A percentile compares a stretch with the other conserved stretches of the same genome.
These are phyloP conservation scores for Leptogaster cylindrica DNA, from an alignment of 2,888 invertebrate species.

Conservation along the genomic window DNA sequence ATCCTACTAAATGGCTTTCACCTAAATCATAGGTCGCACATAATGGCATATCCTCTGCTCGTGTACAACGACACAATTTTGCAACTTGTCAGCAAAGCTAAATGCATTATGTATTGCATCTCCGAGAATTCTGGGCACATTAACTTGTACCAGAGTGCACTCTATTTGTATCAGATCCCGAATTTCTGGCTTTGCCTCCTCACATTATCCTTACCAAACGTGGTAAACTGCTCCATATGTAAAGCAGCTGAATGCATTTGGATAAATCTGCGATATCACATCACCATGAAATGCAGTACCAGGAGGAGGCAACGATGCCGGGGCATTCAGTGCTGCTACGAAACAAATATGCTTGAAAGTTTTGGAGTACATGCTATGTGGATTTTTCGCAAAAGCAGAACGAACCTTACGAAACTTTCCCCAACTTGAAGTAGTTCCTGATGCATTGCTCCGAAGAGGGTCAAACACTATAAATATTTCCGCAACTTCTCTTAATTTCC, in stretches of 20 bases:
- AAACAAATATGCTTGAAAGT: neutral
- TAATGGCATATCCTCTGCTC: too few relatives aligned
- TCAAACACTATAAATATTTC: slow-evolving; percentile 19
- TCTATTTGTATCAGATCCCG: slow-evolving; percentile 12
- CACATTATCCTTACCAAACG: slow-evolving; percentile 4
- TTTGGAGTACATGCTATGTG: neutral
- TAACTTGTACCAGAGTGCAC: neutral
- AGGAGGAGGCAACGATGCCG: neutral
- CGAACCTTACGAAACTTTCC: neutral
- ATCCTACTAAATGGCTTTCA: too few relatives aligned
- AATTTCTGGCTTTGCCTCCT: neutral
- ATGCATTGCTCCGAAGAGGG: slow-evolving; percentile 5
- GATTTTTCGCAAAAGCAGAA: too few relatives aligned
- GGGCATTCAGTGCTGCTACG: neutral
- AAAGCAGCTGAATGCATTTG: slow-evolving; percentile 23
- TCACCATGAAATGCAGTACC: slow-evolving; percentile 3
- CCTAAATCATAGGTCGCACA: too few relatives aligned
- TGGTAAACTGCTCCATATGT: slow-evolving; percentile 12
- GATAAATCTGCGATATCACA: slow-evolving; percentile 18
- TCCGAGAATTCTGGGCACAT: slow-evolving; percentile 13
- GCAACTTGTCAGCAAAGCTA: slow-evolving; percentile 3
- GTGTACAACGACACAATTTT: neutral
- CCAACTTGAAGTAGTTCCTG: neutral
- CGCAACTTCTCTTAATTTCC: neutral
- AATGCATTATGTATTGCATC: slow-evolving; percentile 13